Evolutionary conservation across 2,797 vertebrate species (phyloP).

Genomic region (Danio tinwini): DNA sequence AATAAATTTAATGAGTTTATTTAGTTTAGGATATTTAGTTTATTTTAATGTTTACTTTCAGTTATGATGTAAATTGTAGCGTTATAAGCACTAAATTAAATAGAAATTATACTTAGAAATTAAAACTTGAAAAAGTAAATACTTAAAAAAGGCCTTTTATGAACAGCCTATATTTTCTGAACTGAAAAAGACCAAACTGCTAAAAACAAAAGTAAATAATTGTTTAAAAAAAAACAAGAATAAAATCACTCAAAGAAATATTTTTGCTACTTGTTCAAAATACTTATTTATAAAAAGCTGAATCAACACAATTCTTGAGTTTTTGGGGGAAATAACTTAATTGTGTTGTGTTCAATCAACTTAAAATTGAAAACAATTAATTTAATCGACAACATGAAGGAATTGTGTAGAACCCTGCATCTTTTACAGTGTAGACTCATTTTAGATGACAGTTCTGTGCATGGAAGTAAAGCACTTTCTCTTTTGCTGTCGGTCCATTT

Average conservation of each 20-base stretch:
- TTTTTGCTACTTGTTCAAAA: too few relatives aligned
- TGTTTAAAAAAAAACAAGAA: too few relatives aligned
- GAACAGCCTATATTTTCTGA: slow-evolving; percentile 7
- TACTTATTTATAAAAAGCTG: too few relatives aligned
- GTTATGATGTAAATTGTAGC: background rate
- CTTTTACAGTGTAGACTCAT: background rate
- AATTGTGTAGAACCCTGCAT: too few relatives aligned
- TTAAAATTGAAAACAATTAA: too few relatives aligned
- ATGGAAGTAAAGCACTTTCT: slow-evolving; percentile 55
- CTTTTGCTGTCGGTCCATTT: slow-evolving; percentile 65
- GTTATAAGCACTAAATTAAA: background rate
- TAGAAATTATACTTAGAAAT: background rate
- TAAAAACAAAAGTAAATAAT: background rate
- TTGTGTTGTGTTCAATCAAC: too few relatives aligned
- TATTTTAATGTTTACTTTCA: background rate
- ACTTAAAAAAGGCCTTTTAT: background rate
- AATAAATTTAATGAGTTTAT: background rate
- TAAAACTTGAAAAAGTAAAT: slow-evolving; percentile 1
- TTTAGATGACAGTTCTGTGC: slow-evolving; percentile 38
- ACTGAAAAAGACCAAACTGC: slow-evolving; percentile 1
- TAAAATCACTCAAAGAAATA: too few relatives aligned
- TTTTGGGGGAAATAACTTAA: too few relatives aligned
- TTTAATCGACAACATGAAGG: too few relatives aligned
- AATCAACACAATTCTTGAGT: too few relatives aligned
- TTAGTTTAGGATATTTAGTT: background rate